Conservation (phyloP, 2,888 invertebrate species). For the Arrhopalites spinosus region DNA sequence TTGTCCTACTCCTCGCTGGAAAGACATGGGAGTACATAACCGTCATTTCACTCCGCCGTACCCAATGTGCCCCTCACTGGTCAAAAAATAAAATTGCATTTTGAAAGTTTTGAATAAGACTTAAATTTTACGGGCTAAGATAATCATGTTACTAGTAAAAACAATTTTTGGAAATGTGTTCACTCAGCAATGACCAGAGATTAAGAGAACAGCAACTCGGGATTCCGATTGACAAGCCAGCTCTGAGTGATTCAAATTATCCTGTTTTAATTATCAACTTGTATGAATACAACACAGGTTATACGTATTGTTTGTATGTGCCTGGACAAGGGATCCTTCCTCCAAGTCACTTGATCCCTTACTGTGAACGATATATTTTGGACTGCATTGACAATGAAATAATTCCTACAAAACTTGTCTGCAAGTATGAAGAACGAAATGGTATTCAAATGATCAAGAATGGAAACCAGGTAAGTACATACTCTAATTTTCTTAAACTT, state of each 20-base stretch:
- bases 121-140: too few species aligned
- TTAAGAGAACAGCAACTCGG: background rate
- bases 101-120: too few species aligned
- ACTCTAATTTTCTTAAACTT: too few species aligned
- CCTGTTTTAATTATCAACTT: constrained; percentile 50
- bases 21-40: too few species aligned
- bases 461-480: constrained; percentile 47
- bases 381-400: constrained; percentile 48
- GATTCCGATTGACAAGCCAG: background rate
- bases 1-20: too few species aligned
- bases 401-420: constrained; percentile 48
- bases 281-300: constrained; percentile 49
- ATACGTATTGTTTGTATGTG: constrained; percentile 43
- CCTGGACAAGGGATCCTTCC: constrained; percentile 41
- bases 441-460: constrained; percentile 44
- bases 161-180: too few species aligned
- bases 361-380: constrained; percentile 49
- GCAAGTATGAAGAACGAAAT: constrained; percentile 41
- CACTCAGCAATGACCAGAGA: background rate
- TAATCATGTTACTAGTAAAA: too few species aligned
- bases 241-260: constrained; percentile 1
- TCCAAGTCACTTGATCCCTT: constrained; percentile 52
- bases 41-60: too few species aligned
- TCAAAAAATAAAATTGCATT: too few species aligned
- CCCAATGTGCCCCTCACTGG: too few species aligned